These are phyloP conservation scores for Sterrhoptilus dennistouni DNA, from an alignment of 2,113 vertebrate species.

Conservation along the genomic window DNA sequence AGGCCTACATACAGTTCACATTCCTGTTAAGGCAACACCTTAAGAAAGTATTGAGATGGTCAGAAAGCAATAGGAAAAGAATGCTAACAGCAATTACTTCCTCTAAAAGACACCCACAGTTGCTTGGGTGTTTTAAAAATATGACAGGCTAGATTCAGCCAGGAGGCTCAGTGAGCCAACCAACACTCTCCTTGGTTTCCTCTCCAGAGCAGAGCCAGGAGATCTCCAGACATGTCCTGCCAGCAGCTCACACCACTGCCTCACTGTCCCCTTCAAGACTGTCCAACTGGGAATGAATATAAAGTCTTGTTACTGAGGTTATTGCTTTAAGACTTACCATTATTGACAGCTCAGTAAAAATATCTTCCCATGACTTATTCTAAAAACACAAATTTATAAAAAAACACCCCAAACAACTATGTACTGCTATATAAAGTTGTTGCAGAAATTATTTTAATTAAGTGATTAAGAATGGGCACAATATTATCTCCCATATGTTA, in stretches of 20 bases:
- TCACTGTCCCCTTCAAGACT: neutral
- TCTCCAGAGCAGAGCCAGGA: neutral
- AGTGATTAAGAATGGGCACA: neutral
- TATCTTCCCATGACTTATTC: neutral
- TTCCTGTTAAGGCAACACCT: slow-evolving; percentile 14
- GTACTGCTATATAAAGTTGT: neutral
- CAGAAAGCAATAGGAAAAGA: slow-evolving; percentile 36
- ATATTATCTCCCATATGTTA: neutral
- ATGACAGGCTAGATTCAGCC: neutral
- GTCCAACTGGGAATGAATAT: slow-evolving; percentile 25
- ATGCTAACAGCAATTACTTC: slow-evolving; percentile 41
- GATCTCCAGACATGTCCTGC: neutral
- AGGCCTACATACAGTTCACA: neutral
- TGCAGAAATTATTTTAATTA: slow-evolving; percentile 37
- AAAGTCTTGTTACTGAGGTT: slow-evolving; percentile 6
- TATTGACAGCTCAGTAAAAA: slow-evolving; percentile 25
- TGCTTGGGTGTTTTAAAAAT: neutral
- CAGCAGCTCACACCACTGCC: neutral
- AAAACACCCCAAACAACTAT: neutral
- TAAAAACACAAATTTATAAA: neutral
- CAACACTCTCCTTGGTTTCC: neutral
- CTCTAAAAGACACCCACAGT: neutral
- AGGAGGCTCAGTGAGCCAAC: neutral
- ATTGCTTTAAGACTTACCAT: slow-evolving; percentile 9
- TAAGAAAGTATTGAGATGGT: slow-evolving; percentile 5